Percentiles rank a stretch among this genome's conserved stretches.
Evolutionary conservation across 2,797 vertebrate species (phyloP).

Genomic region (Anabacerthia variegaticeps): DNA sequence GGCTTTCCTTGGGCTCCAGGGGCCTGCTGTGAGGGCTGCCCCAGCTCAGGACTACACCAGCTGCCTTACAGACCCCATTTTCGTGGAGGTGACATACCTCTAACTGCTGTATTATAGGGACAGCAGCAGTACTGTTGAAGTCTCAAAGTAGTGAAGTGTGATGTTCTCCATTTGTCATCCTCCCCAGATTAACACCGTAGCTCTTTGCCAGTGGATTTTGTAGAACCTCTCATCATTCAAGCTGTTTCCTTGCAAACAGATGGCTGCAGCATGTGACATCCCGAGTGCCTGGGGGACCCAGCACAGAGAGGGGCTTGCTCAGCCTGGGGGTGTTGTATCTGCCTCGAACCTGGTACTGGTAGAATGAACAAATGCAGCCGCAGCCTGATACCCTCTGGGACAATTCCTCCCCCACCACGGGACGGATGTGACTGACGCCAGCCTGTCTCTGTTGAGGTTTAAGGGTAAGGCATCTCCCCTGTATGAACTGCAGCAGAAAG

Average conservation of each 20-base stretch:
- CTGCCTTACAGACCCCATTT: background rate
- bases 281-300: background rate
- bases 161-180: background rate
- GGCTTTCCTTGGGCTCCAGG: background rate
- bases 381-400: background rate
- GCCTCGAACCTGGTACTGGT: background rate
- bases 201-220: background rate
- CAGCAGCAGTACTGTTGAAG: background rate
- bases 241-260: background rate
- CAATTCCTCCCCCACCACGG: accelerated
- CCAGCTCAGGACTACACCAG: background rate
- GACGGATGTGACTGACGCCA: background rate
- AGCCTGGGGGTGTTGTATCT: accelerated
- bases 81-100: background rate
- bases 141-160: background rate
- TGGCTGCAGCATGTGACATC: background rate
- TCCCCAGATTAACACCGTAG: background rate
- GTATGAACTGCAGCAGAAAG: background rate
- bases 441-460: background rate
- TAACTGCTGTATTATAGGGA: background rate
- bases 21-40: background rate
- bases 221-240: background rate
- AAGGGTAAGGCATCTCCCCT: background rate
- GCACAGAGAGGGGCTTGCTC: background rate
- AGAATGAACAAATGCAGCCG: background rate